Base-by-base conservation (phyloP, 2,888 invertebrate genomes). In the Bhutanitis thaidina region DNA sequence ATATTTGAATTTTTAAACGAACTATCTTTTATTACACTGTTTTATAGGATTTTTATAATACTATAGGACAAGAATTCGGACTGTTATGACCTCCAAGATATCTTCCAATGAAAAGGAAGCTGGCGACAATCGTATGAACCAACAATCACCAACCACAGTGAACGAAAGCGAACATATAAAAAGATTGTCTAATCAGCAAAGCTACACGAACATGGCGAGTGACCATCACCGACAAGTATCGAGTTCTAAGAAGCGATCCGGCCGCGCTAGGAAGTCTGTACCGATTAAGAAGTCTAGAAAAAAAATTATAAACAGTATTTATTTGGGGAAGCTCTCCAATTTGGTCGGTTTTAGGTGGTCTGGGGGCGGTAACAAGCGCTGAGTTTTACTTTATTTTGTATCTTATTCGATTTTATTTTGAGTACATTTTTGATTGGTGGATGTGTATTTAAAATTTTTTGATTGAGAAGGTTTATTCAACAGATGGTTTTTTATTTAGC, bases 291-390 rank as follows among this genome's bases (percentile, higher is more conserved):
- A 30, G 30, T 29, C n/a, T 15, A 37, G 15, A 16, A 29, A 30
- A 16, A 8, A 9, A 12, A 46, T 46, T 5, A 14, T 38, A 1
- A 37, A 30, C 8, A n/a, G 8, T 8, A 30, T 46, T 8, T 46
- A 46, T 30, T 9, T 3, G 5, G 46, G 46, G 16, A 46, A 46
- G 15, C 30, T 46, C 1, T 46, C 46, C 3, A 38, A 46, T 27
- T 36, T 46, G 1, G 38, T 20, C 9, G 14, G 30, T 9, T 46
- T 13, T 16, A 38, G 8, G 30, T 29, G 38, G 9, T 15, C 27
- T 13, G 3, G 43, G 5, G 8, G 4, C 5, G 40, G 12, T 12
- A 20, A 5, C 20, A 2, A 20, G 2, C 20, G 20, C 20, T 20
- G 20, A 20, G 2, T 20, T 20, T 5, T 2, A 20, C 2, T 3